Evolutionary conservation across 2,113 vertebrate genomes (phyloP), one percentile per base, ranked within the genome.

Genomic region (Syrrhaptes paradoxus): DNA sequence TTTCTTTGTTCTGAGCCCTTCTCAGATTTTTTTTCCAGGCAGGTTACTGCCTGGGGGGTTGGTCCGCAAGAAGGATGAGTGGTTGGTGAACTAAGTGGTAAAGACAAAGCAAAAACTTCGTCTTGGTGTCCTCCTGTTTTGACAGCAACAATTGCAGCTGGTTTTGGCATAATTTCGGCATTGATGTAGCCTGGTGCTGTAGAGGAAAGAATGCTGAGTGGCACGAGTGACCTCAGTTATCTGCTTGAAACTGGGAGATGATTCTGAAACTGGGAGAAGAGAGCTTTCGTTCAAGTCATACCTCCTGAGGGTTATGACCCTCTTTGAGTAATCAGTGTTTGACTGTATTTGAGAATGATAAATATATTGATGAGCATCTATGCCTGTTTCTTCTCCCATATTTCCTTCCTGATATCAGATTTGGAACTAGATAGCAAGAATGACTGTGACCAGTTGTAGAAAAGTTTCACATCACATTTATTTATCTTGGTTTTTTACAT

Each of bases 61-160:
- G 52, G 18, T 7, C 26, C 17, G 1, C 51, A 2, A 13, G 54
- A 8, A n/a, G 12, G 48, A 9, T 1, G 6, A 17, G 25, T 54
- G n/a, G 3, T 7, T 61, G 58, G 4, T 31, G 58, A 57, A 7
- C 29, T 41, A 9, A 26, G 38, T 54, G 54, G 46, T 61, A 48
- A 20, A 34, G 7, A 3, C 10, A 25, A 54, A 45, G 57, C 34
- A 62, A n/a, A 34, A 54, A 45, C 21, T 70, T 73, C 3, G 4
- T 66, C n/a, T 36, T 17, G 0, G 63, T 31, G 41, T 24, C 36
- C 46, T 88, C 16, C 28, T 26, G 49, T 57, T 52, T 36, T 22
- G 19, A 24, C 46, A 75, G 31, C 1, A 3, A 13, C 29, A 29
- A 5, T 6, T 80, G 41, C 21, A 43, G 66, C 28, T 62, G 36